Evolutionary conservation across 2,113 vertebrate species (phyloP).

Genomic region (Otus sunia): DNA sequence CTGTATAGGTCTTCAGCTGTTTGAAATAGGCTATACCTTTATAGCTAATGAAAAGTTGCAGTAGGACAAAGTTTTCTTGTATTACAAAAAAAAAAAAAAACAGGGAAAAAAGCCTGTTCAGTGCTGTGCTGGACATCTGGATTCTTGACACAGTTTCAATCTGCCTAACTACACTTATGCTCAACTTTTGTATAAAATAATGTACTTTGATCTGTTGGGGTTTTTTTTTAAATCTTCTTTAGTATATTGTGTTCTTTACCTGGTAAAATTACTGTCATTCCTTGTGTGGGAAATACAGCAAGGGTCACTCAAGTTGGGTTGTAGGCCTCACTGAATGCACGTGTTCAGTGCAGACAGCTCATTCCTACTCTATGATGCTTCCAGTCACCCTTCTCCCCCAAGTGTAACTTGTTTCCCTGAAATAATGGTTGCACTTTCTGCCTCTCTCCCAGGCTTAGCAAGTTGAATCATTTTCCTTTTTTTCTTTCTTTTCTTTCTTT

Average conservation of each 20-base stretch:
- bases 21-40: neutral
- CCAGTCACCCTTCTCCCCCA: neutral
- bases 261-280: neutral
- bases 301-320: neutral
- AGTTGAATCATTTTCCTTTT: neutral
- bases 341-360: neutral
- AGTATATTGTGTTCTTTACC: neutral
- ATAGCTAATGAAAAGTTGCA: neutral
- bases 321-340: fast-evolving
- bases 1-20: neutral
- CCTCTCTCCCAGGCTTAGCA: neutral
- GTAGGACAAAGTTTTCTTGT: neutral
- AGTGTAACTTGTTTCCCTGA: neutral
- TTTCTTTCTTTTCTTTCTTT: neutral
- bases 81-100: neutral
- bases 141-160: neutral
- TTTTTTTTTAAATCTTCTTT: neutral
- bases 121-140: neutral
- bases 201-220: neutral
- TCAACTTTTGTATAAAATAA: neutral
- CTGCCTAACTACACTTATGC: neutral
- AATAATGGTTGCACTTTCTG: neutral
- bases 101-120: neutral
- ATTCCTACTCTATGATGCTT: fast-evolving
- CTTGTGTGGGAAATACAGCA: neutral